Conservation (phyloP, 2,888 invertebrate species). For the Dione vanillae region DNA sequence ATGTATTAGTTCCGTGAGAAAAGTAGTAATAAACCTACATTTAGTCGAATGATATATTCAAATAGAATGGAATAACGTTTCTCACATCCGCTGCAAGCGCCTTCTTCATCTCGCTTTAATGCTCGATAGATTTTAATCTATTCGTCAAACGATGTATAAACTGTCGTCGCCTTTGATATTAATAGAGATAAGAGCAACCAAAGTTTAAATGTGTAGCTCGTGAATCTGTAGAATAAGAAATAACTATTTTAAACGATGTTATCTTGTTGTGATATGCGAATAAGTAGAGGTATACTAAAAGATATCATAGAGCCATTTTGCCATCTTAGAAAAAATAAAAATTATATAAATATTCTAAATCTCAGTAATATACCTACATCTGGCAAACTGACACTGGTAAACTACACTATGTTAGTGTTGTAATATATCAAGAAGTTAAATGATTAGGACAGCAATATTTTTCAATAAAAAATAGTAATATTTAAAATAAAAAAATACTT, state of each 20-base stretch:
- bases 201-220: constrained; percentile 56
- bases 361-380: not conserved
- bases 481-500: not conserved
- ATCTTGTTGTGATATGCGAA: constrained; percentile 40
- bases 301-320: constrained; percentile 15
- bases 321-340: not conserved
- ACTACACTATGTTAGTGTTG: too few species aligned
- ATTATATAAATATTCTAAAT: not conserved
- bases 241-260: constrained; percentile 46
- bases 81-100: constrained; percentile 78
- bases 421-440: too few species aligned
- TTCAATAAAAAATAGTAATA: not conserved
- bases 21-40: constrained; percentile 84
- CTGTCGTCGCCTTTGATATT: constrained; percentile 69
- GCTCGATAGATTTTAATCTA: constrained; percentile 73
- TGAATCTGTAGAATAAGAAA: constrained; percentile 53
- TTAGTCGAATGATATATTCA: constrained; percentile 80
- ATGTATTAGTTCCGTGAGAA: constrained; percentile 84
- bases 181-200: constrained; percentile 59
- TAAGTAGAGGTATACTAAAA: constrained; percentile 25
- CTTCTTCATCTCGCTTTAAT: constrained; percentile 69
- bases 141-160: constrained; percentile 76
- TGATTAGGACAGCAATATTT: too few species aligned
- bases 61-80: constrained; percentile 80
- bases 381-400: too few species aligned